Percentiles rank a stretch among this genome's conserved stretches.
phyloP scores from a whole-genome alignment of 2,888 invertebrate species.

The Deilephila porcellus region DNA sequence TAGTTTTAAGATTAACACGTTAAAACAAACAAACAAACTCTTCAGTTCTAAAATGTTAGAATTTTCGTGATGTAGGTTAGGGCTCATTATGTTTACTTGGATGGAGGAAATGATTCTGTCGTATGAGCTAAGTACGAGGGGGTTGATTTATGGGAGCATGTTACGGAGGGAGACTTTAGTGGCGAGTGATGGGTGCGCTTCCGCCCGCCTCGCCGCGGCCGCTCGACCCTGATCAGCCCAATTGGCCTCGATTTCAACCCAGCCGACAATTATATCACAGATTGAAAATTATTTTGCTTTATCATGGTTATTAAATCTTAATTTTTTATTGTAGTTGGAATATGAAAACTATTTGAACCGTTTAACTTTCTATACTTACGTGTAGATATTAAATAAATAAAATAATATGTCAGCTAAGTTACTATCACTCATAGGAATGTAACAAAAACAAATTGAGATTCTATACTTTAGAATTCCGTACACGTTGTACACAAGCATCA shows the following conservation, averaged over 20 bases:
- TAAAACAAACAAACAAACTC: too few species aligned
- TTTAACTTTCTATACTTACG: too few species aligned
- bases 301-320: not conserved
- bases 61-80: constrained; percentile 48
- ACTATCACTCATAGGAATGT: too few species aligned
- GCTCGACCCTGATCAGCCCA: constrained; percentile 9
- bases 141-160: constrained; percentile 64
- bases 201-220: constrained; percentile 11
- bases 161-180: constrained; percentile 64
- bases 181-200: constrained; percentile 45
- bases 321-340: too few species aligned
- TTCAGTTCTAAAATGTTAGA: constrained; percentile 35
- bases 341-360: too few species aligned
- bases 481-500: too few species aligned
- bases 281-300: not conserved
- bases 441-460: too few species aligned
- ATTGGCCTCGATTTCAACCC: constrained; percentile 21
- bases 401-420: too few species aligned
- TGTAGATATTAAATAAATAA: too few species aligned
- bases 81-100: constrained; percentile 54
- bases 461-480: too few species aligned
- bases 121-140: constrained; percentile 53
- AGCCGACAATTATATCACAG: constrained; percentile 10
- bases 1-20: too few species aligned
- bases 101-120: constrained; percentile 57